phyloP scores from a whole-genome alignment of 2,888 invertebrate genomes.

The Lasioglossum villosulum region DNA sequence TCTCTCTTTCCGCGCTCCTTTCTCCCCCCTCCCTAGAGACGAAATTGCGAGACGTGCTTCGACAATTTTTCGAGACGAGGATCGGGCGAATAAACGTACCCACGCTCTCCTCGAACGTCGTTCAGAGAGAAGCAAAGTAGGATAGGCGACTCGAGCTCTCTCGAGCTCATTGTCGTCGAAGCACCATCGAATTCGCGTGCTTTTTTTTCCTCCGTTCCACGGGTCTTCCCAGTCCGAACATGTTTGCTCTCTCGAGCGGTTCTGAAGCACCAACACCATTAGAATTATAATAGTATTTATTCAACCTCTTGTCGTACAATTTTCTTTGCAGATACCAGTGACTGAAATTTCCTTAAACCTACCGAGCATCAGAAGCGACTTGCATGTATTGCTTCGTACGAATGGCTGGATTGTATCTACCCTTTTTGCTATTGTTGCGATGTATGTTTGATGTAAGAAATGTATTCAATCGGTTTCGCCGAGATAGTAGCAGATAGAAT shows the following conservation, averaged over 20 bases:
- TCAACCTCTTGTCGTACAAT: not conserved
- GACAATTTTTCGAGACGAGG: slow-evolving; percentile 51
- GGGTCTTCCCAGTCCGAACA: not conserved
- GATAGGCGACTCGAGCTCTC: slow-evolving; percentile 12
- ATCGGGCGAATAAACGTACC: slow-evolving; percentile 28
- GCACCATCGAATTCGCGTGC: slow-evolving; percentile 13
- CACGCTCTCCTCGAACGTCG: not conserved
- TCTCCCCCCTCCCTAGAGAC: slow-evolving; percentile 45
- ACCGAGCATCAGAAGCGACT: too few species aligned
- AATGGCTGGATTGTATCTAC: not conserved
- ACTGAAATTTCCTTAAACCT: not conserved
- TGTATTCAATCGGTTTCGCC: not conserved
- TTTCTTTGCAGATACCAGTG: not conserved
- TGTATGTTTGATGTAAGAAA: not conserved
- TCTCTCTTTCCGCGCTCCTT: not conserved
- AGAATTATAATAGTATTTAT: not conserved
- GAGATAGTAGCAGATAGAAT: too few species aligned
- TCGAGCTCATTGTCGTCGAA: slow-evolving; percentile 19
- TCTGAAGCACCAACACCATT: not conserved
- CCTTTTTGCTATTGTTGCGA: not conserved
- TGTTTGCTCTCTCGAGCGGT: not conserved
- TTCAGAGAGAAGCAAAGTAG: not conserved
- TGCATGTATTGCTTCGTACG: not conserved
- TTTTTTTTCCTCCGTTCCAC: not conserved
- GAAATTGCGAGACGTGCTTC: slow-evolving; percentile 69